phyloP scores from a whole-genome alignment of 1,140 invertebrate genomes.

The Cydia strobilella region DNA sequence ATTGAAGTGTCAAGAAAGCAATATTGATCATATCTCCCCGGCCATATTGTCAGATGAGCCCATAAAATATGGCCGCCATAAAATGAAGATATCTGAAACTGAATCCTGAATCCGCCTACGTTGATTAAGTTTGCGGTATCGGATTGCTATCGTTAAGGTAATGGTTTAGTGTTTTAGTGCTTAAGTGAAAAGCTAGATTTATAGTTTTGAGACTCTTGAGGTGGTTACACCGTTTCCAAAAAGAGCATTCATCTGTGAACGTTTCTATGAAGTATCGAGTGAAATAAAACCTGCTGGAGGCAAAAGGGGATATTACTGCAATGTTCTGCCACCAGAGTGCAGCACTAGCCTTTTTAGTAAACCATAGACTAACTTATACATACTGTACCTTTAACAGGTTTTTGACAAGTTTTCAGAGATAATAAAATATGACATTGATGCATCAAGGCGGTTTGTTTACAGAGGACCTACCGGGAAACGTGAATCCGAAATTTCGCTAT shows the following conservation, averaged over 20 bases:
- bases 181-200: slow-evolving; percentile 10
- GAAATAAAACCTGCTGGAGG: background rate
- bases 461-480: too few relatives aligned
- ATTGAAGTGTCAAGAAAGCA: slow-evolving; percentile 28
- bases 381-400: too few relatives aligned
- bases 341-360: too few relatives aligned
- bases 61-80: slow-evolving; percentile 26
- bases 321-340: too few relatives aligned
- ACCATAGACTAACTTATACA: too few relatives aligned
- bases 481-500: too few relatives aligned
- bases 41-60: slow-evolving; percentile 22
- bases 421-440: too few relatives aligned
- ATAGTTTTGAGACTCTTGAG: background rate
- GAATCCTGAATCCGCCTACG: slow-evolving; percentile 22
- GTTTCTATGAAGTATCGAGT: background rate
- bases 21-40: slow-evolving; percentile 26
- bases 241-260: background rate
- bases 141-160: slow-evolving; percentile 9
- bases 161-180: background rate
- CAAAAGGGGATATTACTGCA: too few relatives aligned
- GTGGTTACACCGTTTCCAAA: background rate
- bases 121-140: slow-evolving; percentile 30
- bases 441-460: too few relatives aligned
- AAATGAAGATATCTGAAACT: slow-evolving; percentile 31
- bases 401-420: too few relatives aligned